These are phyloP conservation scores for Orussus abietinus DNA, from an alignment of 1,140 invertebrate species.

Conservation along the genomic window DNA sequence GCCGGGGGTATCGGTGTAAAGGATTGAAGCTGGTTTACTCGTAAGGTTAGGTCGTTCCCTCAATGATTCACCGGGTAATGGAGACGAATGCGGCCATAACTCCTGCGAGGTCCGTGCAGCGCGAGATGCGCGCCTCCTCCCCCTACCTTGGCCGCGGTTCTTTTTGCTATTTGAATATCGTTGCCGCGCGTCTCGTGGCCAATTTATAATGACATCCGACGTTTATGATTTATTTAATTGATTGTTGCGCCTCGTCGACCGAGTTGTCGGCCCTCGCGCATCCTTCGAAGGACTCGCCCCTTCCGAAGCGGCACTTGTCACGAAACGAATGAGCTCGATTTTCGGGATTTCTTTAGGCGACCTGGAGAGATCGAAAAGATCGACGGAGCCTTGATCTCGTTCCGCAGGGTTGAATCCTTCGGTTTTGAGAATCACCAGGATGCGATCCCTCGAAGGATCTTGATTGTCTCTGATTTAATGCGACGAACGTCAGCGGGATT, in stretches of 20 bases:
- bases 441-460: no score
- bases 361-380: no score
- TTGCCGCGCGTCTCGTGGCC: neutral
- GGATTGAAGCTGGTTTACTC: conserved; percentile 23
- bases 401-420: no score
- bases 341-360: no score
- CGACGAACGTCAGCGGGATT: no score
- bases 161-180: neutral
- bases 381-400: no score
- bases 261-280: no score
- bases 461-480: no score
- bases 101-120: conserved; percentile 16
- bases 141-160: neutral
- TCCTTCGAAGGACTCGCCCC: no score
- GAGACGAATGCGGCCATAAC: conserved; percentile 45
- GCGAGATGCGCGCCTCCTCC: conserved; percentile 19
- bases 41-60: conserved; percentile 27
- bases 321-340: conserved; percentile 13
- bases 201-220: neutral
- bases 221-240: conserved; percentile 5
- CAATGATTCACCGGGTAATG: conserved; percentile 44
- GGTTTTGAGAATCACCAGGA: no score
- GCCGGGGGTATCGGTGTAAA: conserved; percentile 22
- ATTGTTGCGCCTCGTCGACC: neutral
- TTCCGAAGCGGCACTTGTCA: no score